A percentile compares a stretch with the other conserved stretches of the same genome.
These are phyloP conservation scores for Montifringilla adamsi DNA, from an alignment of 2,113 vertebrate genomes.

Conservation along the genomic window DNA sequence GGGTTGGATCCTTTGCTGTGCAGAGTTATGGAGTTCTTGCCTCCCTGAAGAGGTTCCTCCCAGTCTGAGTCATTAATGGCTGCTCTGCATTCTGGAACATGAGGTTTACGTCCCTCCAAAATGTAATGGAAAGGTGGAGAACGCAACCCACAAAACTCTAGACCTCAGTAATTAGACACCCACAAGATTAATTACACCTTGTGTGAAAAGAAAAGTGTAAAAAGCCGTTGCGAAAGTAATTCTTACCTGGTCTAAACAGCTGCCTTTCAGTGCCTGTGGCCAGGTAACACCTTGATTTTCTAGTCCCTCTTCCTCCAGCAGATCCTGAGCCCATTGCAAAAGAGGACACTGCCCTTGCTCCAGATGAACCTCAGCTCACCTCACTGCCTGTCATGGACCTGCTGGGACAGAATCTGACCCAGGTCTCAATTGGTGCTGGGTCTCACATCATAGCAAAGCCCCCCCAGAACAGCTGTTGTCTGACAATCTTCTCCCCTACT, in stretches of 20 bases:
- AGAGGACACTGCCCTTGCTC: background rate
- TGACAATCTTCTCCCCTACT: background rate
- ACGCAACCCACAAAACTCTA: background rate
- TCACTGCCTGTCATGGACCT: background rate
- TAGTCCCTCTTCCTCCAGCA: background rate
- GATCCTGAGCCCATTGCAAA: background rate
- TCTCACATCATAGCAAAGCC: background rate
- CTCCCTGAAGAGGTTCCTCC: background rate
- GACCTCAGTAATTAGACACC: conserved; percentile 45
- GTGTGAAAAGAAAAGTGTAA: background rate
- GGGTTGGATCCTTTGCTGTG: background rate
- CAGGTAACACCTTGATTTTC: background rate
- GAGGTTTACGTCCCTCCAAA: background rate
- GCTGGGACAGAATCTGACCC: background rate
- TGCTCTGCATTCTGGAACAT: background rate
- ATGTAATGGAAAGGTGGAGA: conserved; percentile 1
- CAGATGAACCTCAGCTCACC: background rate
- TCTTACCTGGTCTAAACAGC: background rate
- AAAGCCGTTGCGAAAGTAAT: conserved; percentile 8
- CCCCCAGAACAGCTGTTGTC: background rate
- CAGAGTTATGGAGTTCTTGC: background rate
- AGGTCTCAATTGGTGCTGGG: background rate
- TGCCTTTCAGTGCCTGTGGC: background rate
- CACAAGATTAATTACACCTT: background rate
- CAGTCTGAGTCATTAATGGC: background rate